Evolutionary conservation across 1,140 invertebrate genomes (phyloP), one percentile per base, ranked within the genome.

Genomic region (Drosophila ananassae): DNA sequence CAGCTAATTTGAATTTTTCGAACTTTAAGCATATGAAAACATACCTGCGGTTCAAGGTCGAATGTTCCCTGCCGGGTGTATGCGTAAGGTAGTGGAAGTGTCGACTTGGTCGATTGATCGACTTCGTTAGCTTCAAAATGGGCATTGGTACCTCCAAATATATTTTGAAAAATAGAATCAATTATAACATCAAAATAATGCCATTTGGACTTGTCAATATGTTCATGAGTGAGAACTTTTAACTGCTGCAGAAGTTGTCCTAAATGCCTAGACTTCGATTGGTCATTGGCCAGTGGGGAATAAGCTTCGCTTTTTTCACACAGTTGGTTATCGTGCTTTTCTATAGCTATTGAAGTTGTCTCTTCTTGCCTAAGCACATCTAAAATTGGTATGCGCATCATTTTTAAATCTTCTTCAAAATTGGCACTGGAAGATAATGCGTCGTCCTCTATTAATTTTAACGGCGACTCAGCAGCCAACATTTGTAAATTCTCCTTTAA

Each of bases 11-110:
- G 17, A 17, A 17, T 17, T 17, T 17, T 17, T 17, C 17, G 17
- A 17, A 17, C 17, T 17, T 17, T 17, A 17, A 25, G 6, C 13
- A 7, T 57, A 5, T 9, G 9, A 2, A 3, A 34, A 39, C 1
- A 13, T 57, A 64, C 37, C 7, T 85, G 67, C 0, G 87, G 61
- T 34, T 85, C 82, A 1, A 87, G 41, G 37, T 87, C 82, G 10
- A 87, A 87, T 22, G 82, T 87, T 8, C 47, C 82, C 46, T 87
- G 82, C 1, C 82, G 69, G 7, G 62, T 82, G 47, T 82, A 82
- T 0, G 17, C 22, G 7, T 54, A 60, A 1, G 66, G 55, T 9
- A 63, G 2, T 12, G 12, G 10, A 12, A 37, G 34, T 4, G 34
- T 37, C 4, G 34, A 3, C 10, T 37, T 37, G 4, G 34, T 12